Percentiles rank a stretch among this genome's conserved stretches.
Evolutionary conservation across 2,888 invertebrate species (phyloP).

Genomic region (Hirtodrosophila cameraria): DNA sequence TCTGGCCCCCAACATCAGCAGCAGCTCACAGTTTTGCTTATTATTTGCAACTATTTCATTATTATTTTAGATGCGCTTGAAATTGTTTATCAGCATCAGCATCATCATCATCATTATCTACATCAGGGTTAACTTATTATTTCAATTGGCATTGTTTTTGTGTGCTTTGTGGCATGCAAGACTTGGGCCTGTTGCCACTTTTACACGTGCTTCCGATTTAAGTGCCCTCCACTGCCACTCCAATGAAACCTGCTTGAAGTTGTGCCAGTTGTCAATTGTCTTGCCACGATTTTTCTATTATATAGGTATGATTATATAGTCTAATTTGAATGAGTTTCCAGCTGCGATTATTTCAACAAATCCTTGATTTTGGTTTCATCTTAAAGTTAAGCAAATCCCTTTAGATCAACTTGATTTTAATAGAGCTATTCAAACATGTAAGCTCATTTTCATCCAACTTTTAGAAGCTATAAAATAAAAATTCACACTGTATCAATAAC

Average conservation of each 20-base stretch:
- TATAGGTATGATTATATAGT: too few relatives aligned
- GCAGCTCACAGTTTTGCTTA: conserved; percentile 1
- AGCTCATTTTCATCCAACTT: too few relatives aligned
- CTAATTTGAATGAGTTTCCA: too few relatives aligned
- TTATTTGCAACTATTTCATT: conserved; percentile 55
- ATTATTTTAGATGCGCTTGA: conserved; percentile 31
- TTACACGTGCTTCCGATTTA: conserved; percentile 22
- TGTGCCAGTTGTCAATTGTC: conserved; percentile 1
- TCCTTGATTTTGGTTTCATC: too few relatives aligned
- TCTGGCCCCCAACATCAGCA: conserved; percentile 2
- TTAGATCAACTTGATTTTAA: too few relatives aligned
- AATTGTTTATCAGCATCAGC: neutral
- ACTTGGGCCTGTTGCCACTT: conserved; percentile 17
- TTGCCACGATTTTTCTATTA: conserved; percentile 5
- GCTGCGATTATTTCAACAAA: too few relatives aligned
- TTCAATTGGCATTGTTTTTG: conserved; percentile 14
- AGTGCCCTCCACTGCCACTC: neutral
- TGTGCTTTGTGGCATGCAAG: conserved; percentile 26
- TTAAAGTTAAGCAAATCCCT: too few relatives aligned
- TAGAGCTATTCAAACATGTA: too few relatives aligned
- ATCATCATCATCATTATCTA: conserved; percentile 17
- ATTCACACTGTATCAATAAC: too few relatives aligned
- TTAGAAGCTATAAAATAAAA: too few relatives aligned
- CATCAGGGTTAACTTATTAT: conserved; percentile 36
- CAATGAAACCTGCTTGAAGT: neutral